Conservation (phyloP, 2,797 vertebrate genomes). For the Thunnus albacares region DNA sequence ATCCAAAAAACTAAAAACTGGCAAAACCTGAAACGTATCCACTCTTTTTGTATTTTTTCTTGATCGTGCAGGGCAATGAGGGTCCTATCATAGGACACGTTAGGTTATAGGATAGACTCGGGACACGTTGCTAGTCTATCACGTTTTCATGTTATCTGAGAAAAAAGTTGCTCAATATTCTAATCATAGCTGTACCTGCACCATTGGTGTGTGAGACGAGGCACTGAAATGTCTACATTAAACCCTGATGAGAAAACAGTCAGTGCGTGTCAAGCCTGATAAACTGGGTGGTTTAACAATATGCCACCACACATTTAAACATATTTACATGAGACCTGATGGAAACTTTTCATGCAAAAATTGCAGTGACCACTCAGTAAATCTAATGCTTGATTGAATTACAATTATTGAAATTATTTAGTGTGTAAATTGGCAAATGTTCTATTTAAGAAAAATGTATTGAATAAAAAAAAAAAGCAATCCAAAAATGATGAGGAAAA, state of each 20-base stretch:
- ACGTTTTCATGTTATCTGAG: background rate
- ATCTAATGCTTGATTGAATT: background rate
- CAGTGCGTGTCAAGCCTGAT: conserved; percentile 13
- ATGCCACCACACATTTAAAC: conserved; percentile 13
- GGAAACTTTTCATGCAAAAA: background rate
- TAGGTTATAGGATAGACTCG: background rate
- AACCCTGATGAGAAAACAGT: background rate
- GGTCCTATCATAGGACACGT: background rate
- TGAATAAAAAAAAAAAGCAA: background rate
- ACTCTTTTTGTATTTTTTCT: background rate
- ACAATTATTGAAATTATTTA: background rate
- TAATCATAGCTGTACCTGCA: background rate
- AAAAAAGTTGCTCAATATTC: conserved; percentile 5
- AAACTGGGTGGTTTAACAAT: conserved; percentile 50
- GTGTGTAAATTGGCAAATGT: background rate
- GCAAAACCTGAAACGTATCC: background rate
- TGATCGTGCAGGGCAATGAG: background rate
- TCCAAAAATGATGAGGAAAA: background rate
- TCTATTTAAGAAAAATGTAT: background rate
- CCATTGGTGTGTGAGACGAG: background rate
- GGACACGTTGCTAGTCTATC: background rate
- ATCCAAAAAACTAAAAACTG: background rate
- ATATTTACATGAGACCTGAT: background rate
- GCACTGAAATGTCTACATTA: background rate
- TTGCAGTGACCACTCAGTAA: background rate